Evolutionary conservation across 2,113 vertebrate species (phyloP), one percentile per base, ranked within the genome.

Genomic region (Vidua macroura): DNA sequence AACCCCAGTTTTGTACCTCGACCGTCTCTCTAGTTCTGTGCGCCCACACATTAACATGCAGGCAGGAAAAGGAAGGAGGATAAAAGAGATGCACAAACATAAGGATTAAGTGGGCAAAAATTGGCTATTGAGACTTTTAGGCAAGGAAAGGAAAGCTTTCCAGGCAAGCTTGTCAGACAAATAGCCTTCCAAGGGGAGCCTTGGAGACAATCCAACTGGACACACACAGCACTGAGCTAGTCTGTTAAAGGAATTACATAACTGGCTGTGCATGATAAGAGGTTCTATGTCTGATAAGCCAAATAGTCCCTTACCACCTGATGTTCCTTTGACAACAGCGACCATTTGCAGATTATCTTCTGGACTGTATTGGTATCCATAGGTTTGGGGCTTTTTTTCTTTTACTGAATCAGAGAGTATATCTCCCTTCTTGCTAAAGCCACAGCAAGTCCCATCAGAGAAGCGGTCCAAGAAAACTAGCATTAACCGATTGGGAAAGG

Each of bases 41-140:
- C 14, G 27, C 39, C 39, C 60, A 17, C 48, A 62, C 25, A 15
- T 37, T 35, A 78, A 43, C 31, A 20, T 0, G 0, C 3, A 41
- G n/a, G 33, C 31, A 86, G 17, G 53, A 28, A 69, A 49, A 85
- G 41, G 24, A 51, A 73, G 31, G 19, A 64, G 60, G 35, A 67
- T 59, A 66, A 75, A 37, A 82, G 41, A 86, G 27, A 39, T 13
- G 51, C 37, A 64, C 37, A 51, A 77, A 58, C 46, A 48, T 13
- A 64, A 62, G 46, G 59, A 39, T 85, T 69, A 85, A 74, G 20
- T 22, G 21, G 70, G 46, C 67, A 80, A 85, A 87, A 93, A 77
- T 9, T 48, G 23, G 19, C 51, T 64, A 83, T 14, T 0, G 0
- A 77, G 48, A 41, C 39, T 52, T 55, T 86, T 21, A 64, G 62